Evolutionary conservation across 2,888 invertebrate genomes (phyloP), one percentile per base, ranked within the genome.

Genomic region (Lobophora halterata): DNA sequence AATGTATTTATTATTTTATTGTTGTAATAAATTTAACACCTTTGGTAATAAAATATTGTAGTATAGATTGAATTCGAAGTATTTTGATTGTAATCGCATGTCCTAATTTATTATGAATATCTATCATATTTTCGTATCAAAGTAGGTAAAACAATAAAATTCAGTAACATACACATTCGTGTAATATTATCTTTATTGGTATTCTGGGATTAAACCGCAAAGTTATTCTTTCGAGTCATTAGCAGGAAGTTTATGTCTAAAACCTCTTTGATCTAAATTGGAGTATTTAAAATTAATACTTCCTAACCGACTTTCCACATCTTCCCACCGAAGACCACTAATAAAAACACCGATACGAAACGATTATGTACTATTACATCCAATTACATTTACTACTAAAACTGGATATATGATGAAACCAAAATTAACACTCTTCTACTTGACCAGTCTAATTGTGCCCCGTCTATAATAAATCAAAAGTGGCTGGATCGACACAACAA

Each of bases 381-480:
- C 73, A 76, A 79, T 75, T 75, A 74, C 66, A 66, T 38, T 45
- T 47, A 67, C 43, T 61, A 74, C 71, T 75, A 68, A 77, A 79
- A 75, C 58, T 65, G 68, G 62, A 78, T 81, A 79, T 79, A 79
- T 64, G 74, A 74, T 58, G 63, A 69, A 73, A 79, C 70, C 71
- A 57, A 80, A 81, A 83, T 81, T 79, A 81, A 81, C 72, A 76
- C 75, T 65, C 60, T 55, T 64, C 66, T 65, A 66, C 64, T 61
- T 61, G 53, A 54, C 61, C 69, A 66, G 61, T 63, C 78, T 81
- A 76, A 85, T 85, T 81, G 69, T 61, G 70, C 58, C 61, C 70
- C 55, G 46, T 50, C 42, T 53, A 51, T 67, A 65, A 82, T 86
- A 85, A 86, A 85, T 86, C 81, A 83, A 77, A 49, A 48, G 51